Evolutionary conservation across 35 echinoderm and acorn worm species (phyloP), one percentile per base, ranked within the genome.

Genomic region (Heliocidaris erythrogramma): DNA sequence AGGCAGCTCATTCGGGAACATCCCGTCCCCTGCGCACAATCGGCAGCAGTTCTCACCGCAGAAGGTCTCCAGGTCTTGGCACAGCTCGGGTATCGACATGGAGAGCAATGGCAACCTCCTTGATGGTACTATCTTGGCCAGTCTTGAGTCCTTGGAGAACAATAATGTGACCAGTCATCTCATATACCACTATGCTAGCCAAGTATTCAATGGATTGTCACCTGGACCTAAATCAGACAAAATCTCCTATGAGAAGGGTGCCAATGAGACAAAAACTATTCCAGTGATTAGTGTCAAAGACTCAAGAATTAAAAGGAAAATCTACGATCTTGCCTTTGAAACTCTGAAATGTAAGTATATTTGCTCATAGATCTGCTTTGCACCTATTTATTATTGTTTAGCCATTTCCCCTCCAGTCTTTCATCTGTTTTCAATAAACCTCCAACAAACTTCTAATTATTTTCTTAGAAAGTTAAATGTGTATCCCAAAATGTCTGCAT

Each of bases 311-410:
- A 96, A 94, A 56, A 92, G 97, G 91, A 94, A 94, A 69, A 94
- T 97, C 30, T 97, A 97, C 59, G 97, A 97, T 90, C 86, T 97
- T 86, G 97, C 97, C 49, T 97, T 97, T 94, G 93, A 93, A 78
- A 96, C 97, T 69, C 88, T 97, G 17, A 97, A 97, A 97, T 97
- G 97, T 97, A 96, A 97, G 97, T 97, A 48, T 48, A n/a, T 60
- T 60, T 56, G 5, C 18, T 71, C n/a, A 27, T n/a, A n/a, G n/a
- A n/a, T 27, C 21, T 78, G 7, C 27, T 78, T n/a, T 13, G 2
- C 9, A 2, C 18, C 18, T 60, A 2, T 60, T 60, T 60, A 14
- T 60, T 60, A 60, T 18, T 60, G 4, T 50, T 61, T 61, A 12
- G 8, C 16, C 6, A 42, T 69, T 21, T 21, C 60, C 21, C 4